These are phyloP conservation scores for Caracal caracal DNA, from an alignment of 2,113 vertebrate species.

Conservation along the genomic window DNA sequence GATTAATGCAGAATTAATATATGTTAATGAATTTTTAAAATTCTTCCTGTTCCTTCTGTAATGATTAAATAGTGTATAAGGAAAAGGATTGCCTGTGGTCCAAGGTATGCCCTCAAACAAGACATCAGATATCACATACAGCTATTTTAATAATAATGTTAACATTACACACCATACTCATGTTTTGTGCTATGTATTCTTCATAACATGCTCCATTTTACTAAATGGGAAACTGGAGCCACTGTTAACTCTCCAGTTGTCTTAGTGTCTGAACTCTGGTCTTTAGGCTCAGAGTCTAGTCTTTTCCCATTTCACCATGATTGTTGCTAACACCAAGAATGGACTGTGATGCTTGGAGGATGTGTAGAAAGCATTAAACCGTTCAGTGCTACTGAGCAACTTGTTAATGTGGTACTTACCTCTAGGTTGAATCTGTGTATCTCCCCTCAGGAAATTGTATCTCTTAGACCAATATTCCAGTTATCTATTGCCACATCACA, in stretches of 20 bases:
- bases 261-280: neutral
- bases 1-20: constrained; percentile 6
- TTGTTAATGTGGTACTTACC: neutral
- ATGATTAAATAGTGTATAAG: neutral
- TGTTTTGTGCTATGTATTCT: neutral
- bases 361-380: neutral
- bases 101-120: neutral
- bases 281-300: neutral
- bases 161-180: neutral
- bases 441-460: neutral
- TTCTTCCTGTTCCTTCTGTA: neutral
- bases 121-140: neutral
- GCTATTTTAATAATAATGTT: neutral
- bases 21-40: constrained; percentile 19
- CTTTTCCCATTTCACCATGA: neutral
- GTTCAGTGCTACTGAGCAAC: neutral
- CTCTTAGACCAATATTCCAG: neutral
- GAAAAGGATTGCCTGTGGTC: neutral
- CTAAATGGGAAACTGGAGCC: neutral
- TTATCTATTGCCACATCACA: neutral
- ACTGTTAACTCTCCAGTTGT: neutral
- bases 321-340: neutral
- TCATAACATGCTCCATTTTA: neutral
- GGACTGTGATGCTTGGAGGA: neutral
- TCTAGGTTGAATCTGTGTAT: neutral